Percentiles rank a stretch among this genome's conserved stretches.
Evolutionary conservation across 2,888 invertebrate species (phyloP).

Genomic region (Acanthacorydalis orientalis): DNA sequence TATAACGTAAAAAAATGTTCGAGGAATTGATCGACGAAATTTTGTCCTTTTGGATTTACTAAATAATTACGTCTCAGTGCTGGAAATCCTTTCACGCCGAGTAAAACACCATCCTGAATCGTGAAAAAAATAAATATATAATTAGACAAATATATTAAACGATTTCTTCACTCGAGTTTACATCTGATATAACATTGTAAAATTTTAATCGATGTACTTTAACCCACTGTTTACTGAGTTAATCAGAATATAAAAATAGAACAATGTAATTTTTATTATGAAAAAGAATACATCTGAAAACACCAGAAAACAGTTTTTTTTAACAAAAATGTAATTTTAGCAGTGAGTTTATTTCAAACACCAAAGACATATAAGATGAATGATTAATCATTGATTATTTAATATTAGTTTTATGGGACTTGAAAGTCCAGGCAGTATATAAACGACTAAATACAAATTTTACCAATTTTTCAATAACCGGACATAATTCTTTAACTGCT

Average conservation of each 20-base stretch:
- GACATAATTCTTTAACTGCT: conserved; percentile 32
- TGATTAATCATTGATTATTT: background rate
- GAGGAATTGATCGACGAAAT: conserved; percentile 42
- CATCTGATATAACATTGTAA: too few species aligned
- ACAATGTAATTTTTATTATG: too few species aligned
- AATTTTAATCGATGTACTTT: too few species aligned
- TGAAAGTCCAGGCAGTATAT: background rate
- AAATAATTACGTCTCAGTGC: conserved; percentile 32
- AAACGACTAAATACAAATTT: conserved; percentile 16
- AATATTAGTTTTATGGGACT: background rate
- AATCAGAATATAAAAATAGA: too few species aligned
- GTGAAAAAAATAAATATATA: conserved; percentile 1
- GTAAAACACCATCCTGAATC: conserved; percentile 34
- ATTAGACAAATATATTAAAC: background rate
- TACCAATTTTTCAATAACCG: conserved; percentile 32
- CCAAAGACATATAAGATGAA: background rate
- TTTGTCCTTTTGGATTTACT: conserved; percentile 25
- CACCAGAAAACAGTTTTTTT: too few species aligned
- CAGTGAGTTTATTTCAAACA: too few species aligned
- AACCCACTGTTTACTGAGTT: too few species aligned
- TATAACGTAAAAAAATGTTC: conserved; percentile 47
- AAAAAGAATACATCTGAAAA: too few species aligned
- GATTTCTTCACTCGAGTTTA: too few species aligned
- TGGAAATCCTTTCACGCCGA: conserved; percentile 26
- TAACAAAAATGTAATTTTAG: too few species aligned